Evolutionary conservation across 2,113 vertebrate genomes (phyloP).

Genomic region (Motacilla alba): DNA sequence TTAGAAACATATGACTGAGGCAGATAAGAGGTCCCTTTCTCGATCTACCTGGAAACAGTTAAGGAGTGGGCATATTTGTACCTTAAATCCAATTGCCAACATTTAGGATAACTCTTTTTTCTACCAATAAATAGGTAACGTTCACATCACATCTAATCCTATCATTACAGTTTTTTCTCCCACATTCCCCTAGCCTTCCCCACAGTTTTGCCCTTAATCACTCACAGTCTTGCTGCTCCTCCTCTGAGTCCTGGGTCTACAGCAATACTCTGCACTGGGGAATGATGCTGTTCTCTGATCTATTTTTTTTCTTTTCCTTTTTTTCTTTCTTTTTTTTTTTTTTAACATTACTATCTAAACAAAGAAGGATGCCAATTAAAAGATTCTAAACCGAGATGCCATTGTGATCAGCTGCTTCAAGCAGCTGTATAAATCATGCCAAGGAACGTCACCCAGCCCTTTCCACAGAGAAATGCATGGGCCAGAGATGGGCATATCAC

Average conservation of each 20-base stretch:
- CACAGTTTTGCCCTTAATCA: not conserved
- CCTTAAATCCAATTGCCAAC: not conserved
- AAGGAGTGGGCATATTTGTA: not conserved
- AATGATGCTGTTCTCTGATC: not conserved
- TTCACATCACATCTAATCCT: not conserved
- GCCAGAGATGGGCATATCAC: not conserved
- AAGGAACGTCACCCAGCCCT: not conserved
- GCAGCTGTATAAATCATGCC: not conserved
- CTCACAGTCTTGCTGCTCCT: not conserved
- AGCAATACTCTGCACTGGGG: not conserved
- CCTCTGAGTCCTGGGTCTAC: not conserved
- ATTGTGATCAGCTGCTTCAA: not conserved
- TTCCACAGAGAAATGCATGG: not conserved
- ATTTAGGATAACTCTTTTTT: not conserved
- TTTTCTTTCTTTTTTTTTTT: not conserved
- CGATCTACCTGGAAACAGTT: not conserved
- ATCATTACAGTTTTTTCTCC: not conserved
- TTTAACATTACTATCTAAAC: not conserved
- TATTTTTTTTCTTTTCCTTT: not conserved
- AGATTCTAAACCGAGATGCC: not conserved
- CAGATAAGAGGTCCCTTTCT: not conserved
- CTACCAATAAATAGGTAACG: not conserved
- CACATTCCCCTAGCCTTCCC: not conserved
- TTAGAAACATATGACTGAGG: not conserved
- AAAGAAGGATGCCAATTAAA: not conserved